Conservation (phyloP, 2,797 vertebrate species). For the Mus caroli region DNA sequence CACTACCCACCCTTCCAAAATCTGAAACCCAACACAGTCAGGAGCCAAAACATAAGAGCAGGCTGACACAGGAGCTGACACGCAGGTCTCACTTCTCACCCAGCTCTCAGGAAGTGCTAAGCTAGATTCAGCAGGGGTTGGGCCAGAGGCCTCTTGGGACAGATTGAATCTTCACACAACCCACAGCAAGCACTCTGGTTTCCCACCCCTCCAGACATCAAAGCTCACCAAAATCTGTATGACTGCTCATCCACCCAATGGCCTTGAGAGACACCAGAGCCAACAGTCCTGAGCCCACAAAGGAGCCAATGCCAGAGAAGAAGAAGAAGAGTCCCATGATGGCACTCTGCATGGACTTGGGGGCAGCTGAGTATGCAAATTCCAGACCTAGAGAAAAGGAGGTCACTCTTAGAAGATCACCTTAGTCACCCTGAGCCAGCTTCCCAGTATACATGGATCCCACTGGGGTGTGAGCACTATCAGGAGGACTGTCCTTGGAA, state of each 20-base stretch:
- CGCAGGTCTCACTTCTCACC: rapidly evolving
- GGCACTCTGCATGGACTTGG: slow-evolving; percentile 98
- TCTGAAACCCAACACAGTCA: neutral
- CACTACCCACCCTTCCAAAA: neutral
- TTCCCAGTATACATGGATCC: neutral
- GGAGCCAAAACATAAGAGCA: neutral
- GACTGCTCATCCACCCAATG: slow-evolving; percentile 99
- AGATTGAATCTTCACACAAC: neutral
- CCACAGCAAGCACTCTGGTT: neutral
- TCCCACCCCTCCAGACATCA: neutral
- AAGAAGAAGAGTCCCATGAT: slow-evolving; percentile 99
- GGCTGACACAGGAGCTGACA: too few species aligned
- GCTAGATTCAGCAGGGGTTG: neutral
- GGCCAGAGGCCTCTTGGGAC: too few species aligned
- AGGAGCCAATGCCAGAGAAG: slow-evolving; percentile 98
- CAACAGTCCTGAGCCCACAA: slow-evolving; percentile 96
- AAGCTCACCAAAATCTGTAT: slow-evolving; percentile 95
- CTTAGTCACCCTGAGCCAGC: neutral
- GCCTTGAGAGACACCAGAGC: slow-evolving; percentile 94
- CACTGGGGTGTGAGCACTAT: neutral
- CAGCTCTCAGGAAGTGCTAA: neutral
- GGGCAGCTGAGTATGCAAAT: slow-evolving; percentile 98
- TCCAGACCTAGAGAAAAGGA: slow-evolving; percentile 92
- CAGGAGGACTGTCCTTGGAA: neutral
- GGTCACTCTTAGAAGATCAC: neutral